Evolutionary conservation across 2,888 invertebrate genomes (phyloP).

Genomic region (Nebria brevicollis): DNA sequence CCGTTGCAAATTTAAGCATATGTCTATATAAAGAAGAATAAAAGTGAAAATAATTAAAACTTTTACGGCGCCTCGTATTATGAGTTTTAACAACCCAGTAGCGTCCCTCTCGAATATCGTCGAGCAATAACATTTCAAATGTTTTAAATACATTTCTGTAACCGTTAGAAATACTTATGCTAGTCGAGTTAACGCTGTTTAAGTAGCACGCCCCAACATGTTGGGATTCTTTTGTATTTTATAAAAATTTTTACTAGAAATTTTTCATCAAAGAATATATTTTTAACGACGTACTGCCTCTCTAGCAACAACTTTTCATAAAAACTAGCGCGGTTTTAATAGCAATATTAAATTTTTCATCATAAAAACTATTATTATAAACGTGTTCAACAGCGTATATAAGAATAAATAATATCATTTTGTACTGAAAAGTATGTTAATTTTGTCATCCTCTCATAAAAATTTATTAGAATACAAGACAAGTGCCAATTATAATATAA

Average conservation of each 20-base stretch:
- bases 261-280: neutral
- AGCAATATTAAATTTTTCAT: neutral
- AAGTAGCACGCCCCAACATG: too few species aligned
- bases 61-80: neutral
- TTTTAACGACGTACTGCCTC: neutral
- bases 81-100: neutral
- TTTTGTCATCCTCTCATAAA: neutral
- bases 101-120: neutral
- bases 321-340: neutral
- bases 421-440: neutral
- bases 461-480: neutral
- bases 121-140: neutral
- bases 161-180: too few species aligned
- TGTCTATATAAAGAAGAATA: conserved; percentile 1
- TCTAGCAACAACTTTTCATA: neutral
- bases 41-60: conserved; percentile 1
- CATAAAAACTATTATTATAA: neutral
- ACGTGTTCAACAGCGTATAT: neutral
- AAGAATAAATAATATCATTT: neutral
- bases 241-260: too few species aligned
- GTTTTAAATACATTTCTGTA: neutral
- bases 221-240: too few species aligned
- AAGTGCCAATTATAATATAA: too few species aligned
- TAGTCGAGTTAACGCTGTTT: too few species aligned
- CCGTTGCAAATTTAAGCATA: neutral